These are phyloP conservation scores for Caenorhabditis remanei DNA, from an alignment of 1,140 invertebrate species.

Conservation along the genomic window DNA sequence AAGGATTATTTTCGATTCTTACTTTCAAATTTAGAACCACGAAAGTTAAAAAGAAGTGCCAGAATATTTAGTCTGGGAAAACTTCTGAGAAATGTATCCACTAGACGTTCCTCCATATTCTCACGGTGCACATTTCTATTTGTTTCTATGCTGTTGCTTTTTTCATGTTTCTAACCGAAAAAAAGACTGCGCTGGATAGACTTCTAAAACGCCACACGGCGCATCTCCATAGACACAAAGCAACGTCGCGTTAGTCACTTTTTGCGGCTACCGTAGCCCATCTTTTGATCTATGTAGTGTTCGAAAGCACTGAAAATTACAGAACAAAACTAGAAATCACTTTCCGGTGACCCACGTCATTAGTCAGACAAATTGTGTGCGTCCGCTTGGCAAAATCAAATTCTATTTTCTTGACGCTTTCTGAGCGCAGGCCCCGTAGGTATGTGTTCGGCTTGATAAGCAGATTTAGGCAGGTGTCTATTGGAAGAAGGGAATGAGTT, in stretches of 20 bases:
- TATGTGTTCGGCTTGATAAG: conserved; percentile 21
- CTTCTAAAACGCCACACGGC: too few relatives aligned
- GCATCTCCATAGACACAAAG: background rate
- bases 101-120: background rate
- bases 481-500: background rate
- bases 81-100: background rate
- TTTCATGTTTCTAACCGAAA: background rate
- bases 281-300: background rate
- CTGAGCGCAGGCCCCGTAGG: background rate
- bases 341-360: background rate
- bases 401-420: conserved; percentile 19
- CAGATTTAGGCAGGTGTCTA: conserved; percentile 18
- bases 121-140: background rate
- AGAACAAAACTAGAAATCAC: background rate
- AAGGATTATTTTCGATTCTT: too few relatives aligned
- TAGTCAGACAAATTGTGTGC: conserved; percentile 27
- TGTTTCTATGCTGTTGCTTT: background rate
- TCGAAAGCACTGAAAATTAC: background rate
- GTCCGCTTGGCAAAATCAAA: conserved; percentile 11
- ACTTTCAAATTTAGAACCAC: too few relatives aligned
- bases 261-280: too few relatives aligned
- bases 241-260: background rate
- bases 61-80: too few relatives aligned
- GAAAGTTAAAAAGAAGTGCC: too few relatives aligned
- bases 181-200: background rate